Conservation (phyloP, 2,888 invertebrate genomes). For the Limnephilus rhombicus region DNA sequence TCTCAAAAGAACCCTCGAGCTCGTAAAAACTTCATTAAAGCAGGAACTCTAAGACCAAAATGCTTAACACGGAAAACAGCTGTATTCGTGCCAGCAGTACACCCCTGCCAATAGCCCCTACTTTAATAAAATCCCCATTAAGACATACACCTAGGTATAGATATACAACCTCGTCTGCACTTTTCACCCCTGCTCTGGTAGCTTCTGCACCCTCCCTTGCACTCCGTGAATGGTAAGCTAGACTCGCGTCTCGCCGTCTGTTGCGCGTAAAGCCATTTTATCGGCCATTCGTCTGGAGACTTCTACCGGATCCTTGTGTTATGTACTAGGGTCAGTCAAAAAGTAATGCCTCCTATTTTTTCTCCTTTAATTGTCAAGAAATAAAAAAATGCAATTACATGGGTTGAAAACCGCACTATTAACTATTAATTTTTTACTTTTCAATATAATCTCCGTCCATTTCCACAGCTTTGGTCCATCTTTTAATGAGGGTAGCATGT, state of each 20-base stretch:
- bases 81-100: not conserved
- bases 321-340: not conserved
- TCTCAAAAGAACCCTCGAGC: not conserved
- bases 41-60: not conserved
- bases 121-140: slow-evolving; percentile 1
- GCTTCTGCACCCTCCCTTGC: not conserved
- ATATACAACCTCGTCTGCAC: not conserved
- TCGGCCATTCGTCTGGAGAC: not conserved
- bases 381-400: no score
- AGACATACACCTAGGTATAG: not conserved
- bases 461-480: no score
- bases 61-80: not conserved
- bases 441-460: no score
- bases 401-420: no score
- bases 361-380: no score
- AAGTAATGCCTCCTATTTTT: no score
- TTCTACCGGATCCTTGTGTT: not conserved
- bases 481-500: no score
- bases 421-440: no score
- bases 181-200: not conserved
- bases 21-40: not conserved
- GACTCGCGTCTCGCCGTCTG: not conserved
- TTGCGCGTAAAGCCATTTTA: not conserved
- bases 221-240: not conserved
- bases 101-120: not conserved